A percentile compares a stretch with the other conserved stretches of the same genome.
Conservation (phyloP, 2,113 vertebrate species). For the Anguilla rostrata region DNA sequence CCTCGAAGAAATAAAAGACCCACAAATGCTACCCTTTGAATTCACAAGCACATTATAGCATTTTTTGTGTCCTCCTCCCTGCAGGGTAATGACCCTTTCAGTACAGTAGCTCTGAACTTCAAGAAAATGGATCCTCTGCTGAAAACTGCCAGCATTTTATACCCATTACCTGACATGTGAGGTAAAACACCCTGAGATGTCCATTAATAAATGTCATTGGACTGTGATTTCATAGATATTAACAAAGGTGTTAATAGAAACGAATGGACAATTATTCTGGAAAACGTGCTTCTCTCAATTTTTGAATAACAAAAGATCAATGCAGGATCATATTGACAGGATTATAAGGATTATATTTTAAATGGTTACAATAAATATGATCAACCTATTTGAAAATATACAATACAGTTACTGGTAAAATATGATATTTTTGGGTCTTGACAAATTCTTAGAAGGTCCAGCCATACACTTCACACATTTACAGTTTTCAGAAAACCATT, state of each 20-base stretch:
- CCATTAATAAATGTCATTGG: not conserved
- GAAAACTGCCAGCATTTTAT: not conserved
- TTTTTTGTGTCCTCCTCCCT: not conserved
- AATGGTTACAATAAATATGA: not conserved
- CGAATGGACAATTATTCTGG: not conserved
- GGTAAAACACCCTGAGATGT: too few relatives aligned
- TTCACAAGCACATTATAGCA: not conserved
- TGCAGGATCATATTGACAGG: not conserved
- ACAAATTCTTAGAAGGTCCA: too few relatives aligned
- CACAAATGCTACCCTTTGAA: not conserved
- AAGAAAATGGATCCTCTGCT: not conserved
- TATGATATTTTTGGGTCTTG: too few relatives aligned
- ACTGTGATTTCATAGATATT: not conserved
- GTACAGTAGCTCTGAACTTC: not conserved
- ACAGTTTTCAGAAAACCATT: not conserved
- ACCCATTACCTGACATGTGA: not conserved
- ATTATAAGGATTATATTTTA: not conserved
- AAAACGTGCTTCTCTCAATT: not conserved
- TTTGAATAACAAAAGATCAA: not conserved
- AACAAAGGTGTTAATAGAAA: not conserved
- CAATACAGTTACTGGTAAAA: too few relatives aligned
- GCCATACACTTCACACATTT: not conserved
- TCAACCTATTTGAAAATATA: too few relatives aligned
- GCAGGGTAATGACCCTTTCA: not conserved
- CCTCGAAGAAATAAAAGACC: not conserved